Evolutionary conservation across 2,797 vertebrate genomes (phyloP), one percentile per base, ranked within the genome.

Genomic region (Vipera latastei): DNA sequence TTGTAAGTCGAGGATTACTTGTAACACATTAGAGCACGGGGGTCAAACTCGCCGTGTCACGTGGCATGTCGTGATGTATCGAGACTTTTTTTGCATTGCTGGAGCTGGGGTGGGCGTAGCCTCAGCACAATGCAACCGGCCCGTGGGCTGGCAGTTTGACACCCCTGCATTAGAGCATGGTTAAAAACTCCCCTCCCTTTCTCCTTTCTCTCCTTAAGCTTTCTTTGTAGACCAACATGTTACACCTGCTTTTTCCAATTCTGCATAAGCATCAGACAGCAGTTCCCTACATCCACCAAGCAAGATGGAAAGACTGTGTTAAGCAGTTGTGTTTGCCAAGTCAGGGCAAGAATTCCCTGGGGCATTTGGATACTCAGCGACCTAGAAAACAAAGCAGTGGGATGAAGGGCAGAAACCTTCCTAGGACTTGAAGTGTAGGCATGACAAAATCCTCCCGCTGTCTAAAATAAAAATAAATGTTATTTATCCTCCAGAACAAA

Each of bases 401-500:
- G 14, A 38, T 14, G n/a, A 55, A 44, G 22, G 22, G 25, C 56
- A 8, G 3, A 55, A 9, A 55, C 20, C n/a, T 61, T 93, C 92
- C 63, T 8, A 20, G 22, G 13, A 55, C 26, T 51, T 51, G 25
- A 57, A 87, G 12, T 87, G 28, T 20, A 53, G 28, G 53, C 38
- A 55, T 32, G 18, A 78, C 4, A 91, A 91, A 73, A 28, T 2
- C 44, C n/a, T 85, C 22, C 26, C 5, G 13, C 12, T 25, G 69
- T 22, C 8, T 60, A n/a, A 48, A 48, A 13, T 26, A 32, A 11
- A 32, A 53, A 0, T 53, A 32, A 22, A 88, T n/a, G 53, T 91
- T 63, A 48, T 25, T 32, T n/a, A 44, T 93, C 25, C 18, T 9
- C 48, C 44, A 93, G 92, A 93, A 93, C 73, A 63, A 51, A 11